These are phyloP conservation scores for Huso huso DNA, from an alignment of 2,797 vertebrate species.

Conservation along the genomic window DNA sequence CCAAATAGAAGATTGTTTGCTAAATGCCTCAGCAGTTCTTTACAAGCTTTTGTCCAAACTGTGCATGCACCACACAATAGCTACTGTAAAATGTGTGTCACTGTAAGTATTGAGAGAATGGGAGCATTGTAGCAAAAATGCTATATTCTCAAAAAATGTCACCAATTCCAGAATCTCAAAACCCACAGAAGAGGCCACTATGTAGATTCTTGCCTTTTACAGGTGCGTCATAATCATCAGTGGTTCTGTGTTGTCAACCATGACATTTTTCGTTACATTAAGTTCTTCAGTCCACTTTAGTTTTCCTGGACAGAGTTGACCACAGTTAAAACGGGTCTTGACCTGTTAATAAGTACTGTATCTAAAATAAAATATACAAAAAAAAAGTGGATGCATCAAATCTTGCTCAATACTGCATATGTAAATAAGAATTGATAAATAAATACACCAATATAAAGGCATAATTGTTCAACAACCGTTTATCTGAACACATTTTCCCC, in stretches of 20 bases:
- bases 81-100: background rate
- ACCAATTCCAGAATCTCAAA: background rate
- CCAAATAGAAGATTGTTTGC: conserved; percentile 14
- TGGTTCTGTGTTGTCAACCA: background rate
- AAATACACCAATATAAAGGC: conserved; percentile 21
- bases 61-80: background rate
- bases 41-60: conserved; percentile 6
- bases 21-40: background rate
- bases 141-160: background rate
- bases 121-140: background rate
- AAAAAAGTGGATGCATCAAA: conserved; percentile 1
- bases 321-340: conserved; percentile 8
- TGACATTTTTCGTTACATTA: conserved; percentile 7
- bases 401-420: conserved; percentile 17
- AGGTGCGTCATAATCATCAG: background rate
- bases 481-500: conserved; percentile 11
- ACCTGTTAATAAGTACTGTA: background rate
- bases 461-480: conserved; percentile 10
- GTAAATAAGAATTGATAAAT: conserved; percentile 23
- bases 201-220: too few relatives aligned
- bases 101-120: conserved; percentile 1
- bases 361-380: conserved; percentile 8
- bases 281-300: background rate
- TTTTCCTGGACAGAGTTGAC: conserved; percentile 4
- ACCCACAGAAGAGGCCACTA: background rate